These are phyloP conservation scores for Channa argus DNA, from an alignment of 2,113 vertebrate species.

Conservation along the genomic window DNA sequence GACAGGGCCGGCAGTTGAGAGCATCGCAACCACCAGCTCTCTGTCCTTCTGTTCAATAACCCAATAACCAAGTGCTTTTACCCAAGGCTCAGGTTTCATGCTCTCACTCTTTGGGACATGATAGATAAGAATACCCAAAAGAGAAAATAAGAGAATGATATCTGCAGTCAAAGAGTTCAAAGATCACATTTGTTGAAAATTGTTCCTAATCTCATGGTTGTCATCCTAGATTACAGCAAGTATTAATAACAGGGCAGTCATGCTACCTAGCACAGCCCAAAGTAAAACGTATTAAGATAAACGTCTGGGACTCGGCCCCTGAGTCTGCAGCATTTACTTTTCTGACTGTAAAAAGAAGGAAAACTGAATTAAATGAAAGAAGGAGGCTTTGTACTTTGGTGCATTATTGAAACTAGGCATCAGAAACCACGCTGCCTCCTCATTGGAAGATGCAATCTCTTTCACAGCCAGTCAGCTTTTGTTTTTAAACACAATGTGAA, in stretches of 20 bases:
- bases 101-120: conserved; percentile 12
- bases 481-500: conserved; percentile 20
- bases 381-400: conserved; percentile 21
- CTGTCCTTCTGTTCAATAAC: conserved; percentile 57
- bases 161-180: background rate
- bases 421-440: conserved; percentile 9
- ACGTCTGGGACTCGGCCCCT: no score
- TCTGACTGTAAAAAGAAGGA: no score
- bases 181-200: background rate
- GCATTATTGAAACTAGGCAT: conserved; percentile 53
- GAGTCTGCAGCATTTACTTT: no score
- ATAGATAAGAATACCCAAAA: background rate
- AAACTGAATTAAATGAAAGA: no score
- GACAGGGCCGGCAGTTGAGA: conserved; percentile 4
- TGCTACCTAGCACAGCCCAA: no score
- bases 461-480: background rate
- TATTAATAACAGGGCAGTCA: no score
- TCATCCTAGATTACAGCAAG: no score
- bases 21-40: background rate
- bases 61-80: conserved; percentile 58
- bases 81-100: conserved; percentile 60
- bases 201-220: no score
- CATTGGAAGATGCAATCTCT: background rate
- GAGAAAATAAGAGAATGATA: background rate
- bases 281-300: no score